Evolutionary conservation across 2,888 invertebrate species (phyloP), one percentile per base, ranked within the genome.

Genomic region (Pasiphila rectangulata): DNA sequence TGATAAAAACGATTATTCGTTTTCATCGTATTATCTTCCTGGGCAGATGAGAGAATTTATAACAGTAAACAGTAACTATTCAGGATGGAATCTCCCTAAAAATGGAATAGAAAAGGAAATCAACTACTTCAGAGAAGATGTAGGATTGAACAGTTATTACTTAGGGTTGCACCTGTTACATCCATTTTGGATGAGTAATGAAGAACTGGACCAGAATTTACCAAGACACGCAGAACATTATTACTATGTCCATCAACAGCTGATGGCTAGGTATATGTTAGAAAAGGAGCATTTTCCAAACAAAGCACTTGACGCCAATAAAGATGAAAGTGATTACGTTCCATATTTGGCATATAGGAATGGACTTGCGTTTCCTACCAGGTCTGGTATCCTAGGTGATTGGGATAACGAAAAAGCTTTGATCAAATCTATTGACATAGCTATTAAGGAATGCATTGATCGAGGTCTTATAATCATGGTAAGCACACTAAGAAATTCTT

Each of bases 41-140:
- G 16, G 25, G 45, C 57, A 17, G n/a, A n/a, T 47, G 1, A 67
- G 71, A 16, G 63, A 75, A 13, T 58, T 60, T 2, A 53, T 84
- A 16, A 57, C 63, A 4, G 75, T 88, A 2, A 83, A 85, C 40
- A 68, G 75, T 4, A 87, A 88, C 55, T 86, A 87, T 57, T 87
- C 87, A 1, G 78, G 87, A 38, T 91, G 90, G 90, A 90, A 91
- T 63, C 50, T 88, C 73, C 65, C 75, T 59, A 60, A 81, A 73
- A 72, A 77, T 42, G 77, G 73, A 46, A 82, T 84, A 39, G 90
- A 91, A 54, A 83, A 88, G 56, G 79, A 85, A 43, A 63, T 92
- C 6, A 90, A 91, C 46, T 93, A 93, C 62, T 93, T 92, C 63
- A 90, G 90, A 53, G 92, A 93, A 80, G 93, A 93, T 55, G 79